Evolutionary conservation across 2,888 invertebrate genomes (phyloP).

Genomic region (Tetropium fuscum): DNA sequence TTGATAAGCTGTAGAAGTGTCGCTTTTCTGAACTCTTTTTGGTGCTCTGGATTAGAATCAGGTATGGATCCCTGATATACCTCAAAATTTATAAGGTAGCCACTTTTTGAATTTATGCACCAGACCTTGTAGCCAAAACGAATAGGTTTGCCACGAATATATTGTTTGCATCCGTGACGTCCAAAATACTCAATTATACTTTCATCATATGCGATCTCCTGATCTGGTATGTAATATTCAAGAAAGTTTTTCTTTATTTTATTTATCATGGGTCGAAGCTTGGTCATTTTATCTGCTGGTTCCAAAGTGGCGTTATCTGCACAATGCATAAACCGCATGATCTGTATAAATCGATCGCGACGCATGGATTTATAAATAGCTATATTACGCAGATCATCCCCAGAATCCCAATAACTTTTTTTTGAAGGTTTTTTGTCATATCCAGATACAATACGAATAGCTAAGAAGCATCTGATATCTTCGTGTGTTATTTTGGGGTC

Average conservation of each 20-base stretch:
- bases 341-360: conserved; percentile 30
- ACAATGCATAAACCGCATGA: conserved; percentile 32
- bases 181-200: conserved; percentile 3
- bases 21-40: too few relatives aligned
- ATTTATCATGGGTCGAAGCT: conserved; percentile 39
- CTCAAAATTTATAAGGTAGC: conserved; percentile 55
- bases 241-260: conserved; percentile 29
- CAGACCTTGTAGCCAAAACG: conserved; percentile 55
- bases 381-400: conserved; percentile 22
- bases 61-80: conserved; percentile 54
- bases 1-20: too few relatives aligned
- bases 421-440: conserved; percentile 11
- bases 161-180: conserved; percentile 50
- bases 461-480: conserved; percentile 12
- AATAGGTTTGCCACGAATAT: conserved; percentile 54
- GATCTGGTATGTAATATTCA: conserved; percentile 35
- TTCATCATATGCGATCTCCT: conserved; percentile 19
- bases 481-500: conserved; percentile 18
- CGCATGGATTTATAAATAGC: conserved; percentile 29
- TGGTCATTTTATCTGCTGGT: conserved; percentile 32
- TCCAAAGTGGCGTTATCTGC: conserved; percentile 33
- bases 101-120: conserved; percentile 47
- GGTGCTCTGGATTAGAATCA: too few relatives aligned
- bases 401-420: conserved; percentile 15
- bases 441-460: conserved; percentile 17